Percentiles rank a stretch among this genome's conserved stretches.
Evolutionary conservation across 2,797 vertebrate species (phyloP).

Genomic region (Notoglanidium macrostoma): DNA sequence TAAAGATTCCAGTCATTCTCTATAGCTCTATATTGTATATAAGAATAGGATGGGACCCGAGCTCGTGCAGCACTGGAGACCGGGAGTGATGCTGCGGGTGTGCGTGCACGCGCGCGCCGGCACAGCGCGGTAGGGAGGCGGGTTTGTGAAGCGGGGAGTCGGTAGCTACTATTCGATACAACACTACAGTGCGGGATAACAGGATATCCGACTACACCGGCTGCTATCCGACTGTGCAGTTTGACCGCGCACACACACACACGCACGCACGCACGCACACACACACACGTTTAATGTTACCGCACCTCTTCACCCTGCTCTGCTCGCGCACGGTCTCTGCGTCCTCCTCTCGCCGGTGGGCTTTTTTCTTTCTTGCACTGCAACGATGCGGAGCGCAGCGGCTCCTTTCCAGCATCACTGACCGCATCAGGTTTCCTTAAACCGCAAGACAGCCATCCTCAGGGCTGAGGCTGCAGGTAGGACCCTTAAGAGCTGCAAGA

Average conservation of each 20-base stretch:
- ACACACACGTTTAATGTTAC: background rate
- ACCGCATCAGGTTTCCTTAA: constrained; percentile 7
- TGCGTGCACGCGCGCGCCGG: background rate
- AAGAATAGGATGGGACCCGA: background rate
- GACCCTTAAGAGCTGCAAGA: background rate
- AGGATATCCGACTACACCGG: constrained; percentile 60
- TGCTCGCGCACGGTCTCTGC: background rate
- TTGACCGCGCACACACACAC: constrained; percentile 9
- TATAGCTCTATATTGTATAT: background rate
- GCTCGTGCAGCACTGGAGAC: background rate
- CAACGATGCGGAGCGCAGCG: constrained; percentile 35
- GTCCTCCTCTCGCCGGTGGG: constrained; percentile 5
- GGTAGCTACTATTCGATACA: constrained; percentile 48
- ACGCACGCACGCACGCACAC: background rate
- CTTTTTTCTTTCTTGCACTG: constrained; percentile 13
- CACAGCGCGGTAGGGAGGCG: background rate
- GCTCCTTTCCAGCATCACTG: constrained; percentile 19
- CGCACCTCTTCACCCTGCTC: constrained; percentile 13
- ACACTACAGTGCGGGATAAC: constrained; percentile 65
- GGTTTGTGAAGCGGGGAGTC: background rate
- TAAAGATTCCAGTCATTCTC: background rate
- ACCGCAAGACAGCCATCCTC: constrained; percentile 7
- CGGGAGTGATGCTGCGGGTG: background rate
- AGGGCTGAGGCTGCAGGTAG: constrained; percentile 30
- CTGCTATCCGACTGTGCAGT: constrained; percentile 46